Base-by-base conservation (phyloP, 2,113 vertebrate species). In the Sinocyclocheilus anshuiensis region DNA sequence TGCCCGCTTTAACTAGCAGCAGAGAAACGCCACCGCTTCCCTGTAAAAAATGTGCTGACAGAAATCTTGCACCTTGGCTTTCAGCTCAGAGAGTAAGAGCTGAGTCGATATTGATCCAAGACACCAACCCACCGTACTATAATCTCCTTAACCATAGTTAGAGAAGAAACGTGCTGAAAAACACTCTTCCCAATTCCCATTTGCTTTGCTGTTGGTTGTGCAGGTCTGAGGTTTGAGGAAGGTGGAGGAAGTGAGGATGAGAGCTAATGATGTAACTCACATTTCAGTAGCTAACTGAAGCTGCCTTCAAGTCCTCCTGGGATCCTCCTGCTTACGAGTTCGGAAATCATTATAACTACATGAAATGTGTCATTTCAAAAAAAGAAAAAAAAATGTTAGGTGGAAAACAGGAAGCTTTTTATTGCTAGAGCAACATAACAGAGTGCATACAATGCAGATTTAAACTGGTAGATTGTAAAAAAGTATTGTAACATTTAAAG, bases 371-470 rank as follows among this genome's bases (percentile, higher is more conserved):
- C 42, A 24, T 76, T 48, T 24, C 11, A 76, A 82, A 61, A 33
- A 45, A 10, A 45, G 9, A 45, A 45, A 2, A 39, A 33, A 55
- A 36, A 36, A 36, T 11, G 36, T 22, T n/a, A 39, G 20, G 69
- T 42, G 69, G 12, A 81, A 69, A 79, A 53, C 48, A 13, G 59
- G 29, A 53, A 42, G 53, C 45, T 78, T 67, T 80, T 84, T 91
- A 42, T 20, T 89, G 90, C 88, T 91, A 90, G 94, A 90, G 89
- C 90, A 92, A 93, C 92, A 72, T 45, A 42, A 42, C 8, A 92
- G 91, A 92, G 90, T 88, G 91, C 90, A 93, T 92, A 90, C 91
- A 92, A 92, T 92, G 83, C 87, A 90, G 89, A 91, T 91, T 92
- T 93, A 94, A 93, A 75, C 39, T 74, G 0, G 18, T 20, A 48